These are phyloP conservation scores for Balaeniceps rex DNA, from an alignment of 2,113 vertebrate genomes.

Conservation along the genomic window DNA sequence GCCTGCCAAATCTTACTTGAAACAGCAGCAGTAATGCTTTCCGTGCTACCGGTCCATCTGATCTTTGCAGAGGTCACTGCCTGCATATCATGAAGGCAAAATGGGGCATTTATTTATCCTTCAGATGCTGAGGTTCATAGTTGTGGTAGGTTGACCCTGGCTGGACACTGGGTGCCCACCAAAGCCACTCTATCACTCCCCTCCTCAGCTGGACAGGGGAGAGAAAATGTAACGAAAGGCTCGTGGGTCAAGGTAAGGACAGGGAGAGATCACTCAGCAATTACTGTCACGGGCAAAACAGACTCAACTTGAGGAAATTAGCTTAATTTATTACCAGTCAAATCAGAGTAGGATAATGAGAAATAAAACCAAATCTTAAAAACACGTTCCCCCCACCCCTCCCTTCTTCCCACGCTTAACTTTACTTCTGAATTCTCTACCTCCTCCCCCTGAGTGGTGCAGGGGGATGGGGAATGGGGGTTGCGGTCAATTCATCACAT, in stretches of 20 bases:
- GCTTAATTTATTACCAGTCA: too few species aligned
- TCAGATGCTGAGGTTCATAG: neutral
- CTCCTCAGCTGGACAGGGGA: neutral
- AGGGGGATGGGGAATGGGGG: too few species aligned
- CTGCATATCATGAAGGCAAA: neutral
- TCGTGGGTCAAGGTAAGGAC: neutral
- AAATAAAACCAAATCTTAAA: too few species aligned
- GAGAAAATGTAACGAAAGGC: neutral
- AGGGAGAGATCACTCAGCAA: neutral
- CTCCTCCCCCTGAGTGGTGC: too few species aligned
- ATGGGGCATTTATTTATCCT: neutral
- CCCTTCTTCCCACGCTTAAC: too few species aligned
- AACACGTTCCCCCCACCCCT: too few species aligned
- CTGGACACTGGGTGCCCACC: neutral
- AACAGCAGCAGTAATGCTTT: neutral
- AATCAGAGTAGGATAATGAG: too few species aligned
- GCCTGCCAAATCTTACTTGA: neutral
- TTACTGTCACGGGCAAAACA: neutral
- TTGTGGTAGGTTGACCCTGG: neutral
- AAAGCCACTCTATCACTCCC: neutral
- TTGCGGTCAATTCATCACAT: too few species aligned
- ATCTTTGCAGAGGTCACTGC: neutral
- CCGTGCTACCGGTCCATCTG: neutral
- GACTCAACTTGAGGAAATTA: too few species aligned
- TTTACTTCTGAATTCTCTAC: too few species aligned